Evolutionary conservation across 1,140 invertebrate genomes (phyloP).

Genomic region (Gonatopus flavifemur): DNA sequence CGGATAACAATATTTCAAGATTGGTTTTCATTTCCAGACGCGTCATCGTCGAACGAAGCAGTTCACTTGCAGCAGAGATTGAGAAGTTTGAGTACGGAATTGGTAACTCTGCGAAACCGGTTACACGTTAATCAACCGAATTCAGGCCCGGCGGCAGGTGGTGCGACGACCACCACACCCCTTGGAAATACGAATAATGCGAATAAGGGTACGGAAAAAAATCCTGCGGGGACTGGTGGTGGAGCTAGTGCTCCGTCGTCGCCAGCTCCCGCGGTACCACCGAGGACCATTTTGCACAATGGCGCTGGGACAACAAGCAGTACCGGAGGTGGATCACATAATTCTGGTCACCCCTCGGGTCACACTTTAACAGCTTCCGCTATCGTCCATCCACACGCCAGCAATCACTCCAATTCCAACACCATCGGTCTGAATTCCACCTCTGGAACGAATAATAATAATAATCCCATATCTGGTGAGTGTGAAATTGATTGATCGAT

Average conservation of each 20-base stretch:
- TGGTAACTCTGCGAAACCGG: slow-evolving; percentile 84
- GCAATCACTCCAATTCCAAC: slow-evolving; percentile 42
- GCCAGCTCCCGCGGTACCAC: slow-evolving; percentile 45
- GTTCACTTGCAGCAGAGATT: slow-evolving; percentile 87
- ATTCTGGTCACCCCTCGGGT: slow-evolving; percentile 41
- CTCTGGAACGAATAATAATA: too few species aligned
- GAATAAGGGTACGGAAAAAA: background rate
- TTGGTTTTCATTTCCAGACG: slow-evolving; percentile 82
- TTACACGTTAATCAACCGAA: slow-evolving; percentile 71
- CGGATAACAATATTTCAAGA: too few species aligned
- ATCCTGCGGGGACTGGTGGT: background rate
- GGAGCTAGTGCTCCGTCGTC: slow-evolving; percentile 52
- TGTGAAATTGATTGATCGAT: slow-evolving; percentile 26
- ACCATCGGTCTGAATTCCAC: slow-evolving; percentile 43
- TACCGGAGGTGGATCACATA: slow-evolving; percentile 39
- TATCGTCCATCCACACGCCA: slow-evolving; percentile 52
- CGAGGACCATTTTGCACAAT: slow-evolving; percentile 37
- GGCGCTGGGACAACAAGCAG: too few species aligned
- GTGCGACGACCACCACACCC: slow-evolving; percentile 23
- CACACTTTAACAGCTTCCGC: slow-evolving; percentile 52
- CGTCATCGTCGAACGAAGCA: slow-evolving; percentile 88
- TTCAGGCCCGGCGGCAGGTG: slow-evolving; percentile 36
- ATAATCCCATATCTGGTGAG: slow-evolving; percentile 52
- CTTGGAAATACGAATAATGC: too few species aligned
- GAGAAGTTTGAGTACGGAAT: slow-evolving; percentile 83